A percentile compares a stretch with the other conserved stretches of the same genome.
Evolutionary conservation across 2,888 invertebrate genomes (phyloP).

Genomic region (Coecobrya sp.): DNA sequence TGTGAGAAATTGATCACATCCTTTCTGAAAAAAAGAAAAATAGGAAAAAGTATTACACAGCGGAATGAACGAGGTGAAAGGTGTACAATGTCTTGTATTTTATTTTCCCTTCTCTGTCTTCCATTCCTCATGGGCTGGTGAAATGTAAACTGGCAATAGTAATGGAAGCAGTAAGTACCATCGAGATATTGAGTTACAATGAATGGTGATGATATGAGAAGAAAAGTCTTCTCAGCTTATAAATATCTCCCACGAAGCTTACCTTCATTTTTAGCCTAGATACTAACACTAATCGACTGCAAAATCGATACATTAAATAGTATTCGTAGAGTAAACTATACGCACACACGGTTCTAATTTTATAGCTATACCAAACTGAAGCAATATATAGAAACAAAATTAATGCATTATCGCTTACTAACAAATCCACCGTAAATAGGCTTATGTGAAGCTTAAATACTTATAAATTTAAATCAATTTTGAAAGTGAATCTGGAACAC

Average conservation of each 20-base stretch:
- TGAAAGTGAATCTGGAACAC: not conserved
- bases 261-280: not conserved
- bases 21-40: constrained; percentile 14
- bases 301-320: constrained; percentile 22
- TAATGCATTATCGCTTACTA: constrained; percentile 21
- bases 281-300: not conserved
- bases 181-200: not conserved
- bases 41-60: constrained; percentile 13
- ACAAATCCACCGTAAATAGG: constrained; percentile 38
- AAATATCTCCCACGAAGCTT: constrained; percentile 42
- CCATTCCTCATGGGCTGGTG: not conserved
- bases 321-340: not conserved
- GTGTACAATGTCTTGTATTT: not conserved
- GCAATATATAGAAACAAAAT: not conserved
- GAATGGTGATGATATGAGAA: not conserved
- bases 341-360: no score
- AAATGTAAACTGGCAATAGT: not conserved
- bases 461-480: not conserved
- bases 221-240: constrained; percentile 12
- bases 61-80: not conserved
- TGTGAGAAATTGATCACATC: constrained; percentile 63
- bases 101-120: not conserved
- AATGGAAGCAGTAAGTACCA: not conserved
- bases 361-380: not conserved
- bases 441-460: not conserved